Percentiles rank a stretch among this genome's conserved stretches.
phyloP scores from a whole-genome alignment of 2,797 vertebrate species.

The Crocidura indochinensis region DNA sequence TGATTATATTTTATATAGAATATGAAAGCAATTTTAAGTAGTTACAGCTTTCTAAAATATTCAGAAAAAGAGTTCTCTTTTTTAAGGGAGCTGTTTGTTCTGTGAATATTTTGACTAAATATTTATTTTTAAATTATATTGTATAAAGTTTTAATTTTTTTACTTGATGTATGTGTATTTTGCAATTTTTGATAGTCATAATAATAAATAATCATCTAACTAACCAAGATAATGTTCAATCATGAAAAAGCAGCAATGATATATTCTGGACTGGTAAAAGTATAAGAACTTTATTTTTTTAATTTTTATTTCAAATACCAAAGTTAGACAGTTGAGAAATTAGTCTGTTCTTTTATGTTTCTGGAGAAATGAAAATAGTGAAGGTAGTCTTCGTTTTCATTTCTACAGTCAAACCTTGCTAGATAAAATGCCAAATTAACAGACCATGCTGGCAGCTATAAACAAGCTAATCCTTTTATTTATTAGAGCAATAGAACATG shows the following conservation, averaged over 20 bases:
- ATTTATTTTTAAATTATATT: constrained; percentile 48
- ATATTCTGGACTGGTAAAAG: constrained; percentile 72
- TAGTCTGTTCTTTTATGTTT: constrained; percentile 81
- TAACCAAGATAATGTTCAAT: constrained; percentile 14
- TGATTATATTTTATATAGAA: not conserved
- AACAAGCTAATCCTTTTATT: constrained; percentile 89
- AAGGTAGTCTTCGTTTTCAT: constrained; percentile 76
- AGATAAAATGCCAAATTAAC: constrained; percentile 87
- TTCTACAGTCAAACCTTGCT: constrained; percentile 80
- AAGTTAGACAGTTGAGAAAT: constrained; percentile 78
- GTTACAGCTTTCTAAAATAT: constrained; percentile 9
- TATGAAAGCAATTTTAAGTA: not conserved
- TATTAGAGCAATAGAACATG: constrained; percentile 87
- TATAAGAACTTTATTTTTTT: constrained; percentile 69
- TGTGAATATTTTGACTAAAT: not conserved
- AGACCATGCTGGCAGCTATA: constrained; percentile 82
- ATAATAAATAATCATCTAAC: constrained; percentile 4
- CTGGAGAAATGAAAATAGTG: constrained; percentile 77
- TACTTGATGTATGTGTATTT: not conserved
- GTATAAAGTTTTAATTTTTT: not conserved
- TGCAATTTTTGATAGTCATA: constrained; percentile 6
- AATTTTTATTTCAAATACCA: constrained; percentile 81
- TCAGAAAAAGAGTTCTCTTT: not conserved
- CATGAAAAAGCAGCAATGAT: not conserved
- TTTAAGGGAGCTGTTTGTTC: not conserved